Conservation (phyloP, 2,113 vertebrate species). For the Myxocyprinus asiaticus region DNA sequence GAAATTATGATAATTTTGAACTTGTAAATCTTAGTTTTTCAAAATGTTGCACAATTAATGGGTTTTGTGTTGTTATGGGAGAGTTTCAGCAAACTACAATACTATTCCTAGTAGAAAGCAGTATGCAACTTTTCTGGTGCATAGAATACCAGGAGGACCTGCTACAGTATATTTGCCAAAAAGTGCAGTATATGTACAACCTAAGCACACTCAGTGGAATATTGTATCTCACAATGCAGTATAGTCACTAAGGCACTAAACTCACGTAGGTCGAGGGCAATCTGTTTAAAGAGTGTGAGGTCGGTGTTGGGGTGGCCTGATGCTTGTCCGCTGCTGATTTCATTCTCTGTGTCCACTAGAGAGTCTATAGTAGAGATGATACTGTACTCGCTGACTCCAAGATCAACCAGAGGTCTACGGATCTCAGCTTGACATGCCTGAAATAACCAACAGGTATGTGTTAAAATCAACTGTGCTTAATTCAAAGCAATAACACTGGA, state of each 20-base stretch:
- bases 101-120: too few species aligned
- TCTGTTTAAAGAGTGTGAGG: constrained; percentile 69
- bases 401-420: constrained; percentile 67
- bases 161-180: too few species aligned
- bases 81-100: too few species aligned
- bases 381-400: constrained; percentile 73
- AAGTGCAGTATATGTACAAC: too few species aligned
- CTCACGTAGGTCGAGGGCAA: constrained; percentile 76
- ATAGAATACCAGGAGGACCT: too few species aligned
- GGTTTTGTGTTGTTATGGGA: too few species aligned
- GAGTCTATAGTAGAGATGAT: constrained; percentile 70
- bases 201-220: too few species aligned
- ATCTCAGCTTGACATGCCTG: constrained; percentile 70
- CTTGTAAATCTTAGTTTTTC: too few species aligned
- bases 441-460: neutral
- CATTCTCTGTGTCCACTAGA: constrained; percentile 67
- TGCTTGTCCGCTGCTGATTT: constrained; percentile 54
- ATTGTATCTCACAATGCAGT: too few species aligned
- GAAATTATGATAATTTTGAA: too few species aligned
- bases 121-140: too few species aligned
- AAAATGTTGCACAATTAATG: too few species aligned
- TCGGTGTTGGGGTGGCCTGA: constrained; percentile 55
- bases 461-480: neutral
- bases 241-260: constrained; percentile 7
- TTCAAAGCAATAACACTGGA: neutral